These are phyloP conservation scores for Andrena praecox DNA, from an alignment of 2,888 invertebrate species.

Conservation along the genomic window DNA sequence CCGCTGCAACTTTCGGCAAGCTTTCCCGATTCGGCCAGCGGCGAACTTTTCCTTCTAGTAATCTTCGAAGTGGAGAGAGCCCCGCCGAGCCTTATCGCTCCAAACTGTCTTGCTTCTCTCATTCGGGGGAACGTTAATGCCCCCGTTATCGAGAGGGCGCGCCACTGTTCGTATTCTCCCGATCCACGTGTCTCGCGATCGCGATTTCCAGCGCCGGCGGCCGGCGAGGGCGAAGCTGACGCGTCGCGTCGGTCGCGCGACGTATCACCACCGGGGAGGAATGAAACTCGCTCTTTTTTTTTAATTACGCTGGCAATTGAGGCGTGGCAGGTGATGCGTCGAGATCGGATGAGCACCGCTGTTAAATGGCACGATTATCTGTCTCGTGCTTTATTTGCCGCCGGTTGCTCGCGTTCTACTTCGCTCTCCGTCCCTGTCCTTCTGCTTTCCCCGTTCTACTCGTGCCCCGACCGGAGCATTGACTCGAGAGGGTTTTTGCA, in stretches of 20 bases:
- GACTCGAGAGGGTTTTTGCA: constrained; percentile 74
- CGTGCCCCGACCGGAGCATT: constrained; percentile 65
- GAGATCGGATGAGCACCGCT: constrained; percentile 65
- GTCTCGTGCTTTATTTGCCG: constrained; percentile 68
- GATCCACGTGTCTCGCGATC: constrained; percentile 6
- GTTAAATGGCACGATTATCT: constrained; percentile 74
- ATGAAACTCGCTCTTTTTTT: background rate
- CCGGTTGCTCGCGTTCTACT: constrained; percentile 63
- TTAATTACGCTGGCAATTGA: constrained; percentile 39
- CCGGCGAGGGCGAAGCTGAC: background rate
- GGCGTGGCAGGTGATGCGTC: constrained; percentile 27
- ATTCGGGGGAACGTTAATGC: constrained; percentile 7
- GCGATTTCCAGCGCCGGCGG: background rate
- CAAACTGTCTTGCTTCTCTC: constrained; percentile 14
- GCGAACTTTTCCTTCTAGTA: constrained; percentile 44
- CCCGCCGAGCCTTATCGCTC: constrained; percentile 32
- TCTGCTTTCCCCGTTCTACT: constrained; percentile 44
- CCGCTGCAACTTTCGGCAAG: constrained; percentile 53
- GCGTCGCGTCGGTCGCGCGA: background rate
- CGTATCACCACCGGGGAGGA: background rate
- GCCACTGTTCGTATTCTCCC: background rate
- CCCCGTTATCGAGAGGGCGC: background rate
- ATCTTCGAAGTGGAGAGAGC: constrained; percentile 23
- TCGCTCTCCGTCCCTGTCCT: constrained; percentile 52
- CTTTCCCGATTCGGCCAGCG: constrained; percentile 32